Conservation (phyloP, 2,888 invertebrate genomes). For the Emmelina monodactyla region DNA sequence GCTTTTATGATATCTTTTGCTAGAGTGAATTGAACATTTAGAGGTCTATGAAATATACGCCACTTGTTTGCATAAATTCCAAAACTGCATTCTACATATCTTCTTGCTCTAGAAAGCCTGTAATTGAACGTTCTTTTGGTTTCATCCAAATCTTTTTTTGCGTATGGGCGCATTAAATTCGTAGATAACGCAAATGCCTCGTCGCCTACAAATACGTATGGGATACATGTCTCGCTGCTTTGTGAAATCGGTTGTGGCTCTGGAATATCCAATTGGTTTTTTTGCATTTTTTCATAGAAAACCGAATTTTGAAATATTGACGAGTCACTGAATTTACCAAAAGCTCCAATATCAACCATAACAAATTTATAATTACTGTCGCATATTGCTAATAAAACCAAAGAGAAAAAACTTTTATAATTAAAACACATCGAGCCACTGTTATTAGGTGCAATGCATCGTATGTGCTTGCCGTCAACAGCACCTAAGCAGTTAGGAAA, state of each 20-base stretch:
- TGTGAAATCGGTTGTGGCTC: conserved; percentile 11
- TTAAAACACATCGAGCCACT: conserved; percentile 18
- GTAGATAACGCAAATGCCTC: conserved; percentile 7
- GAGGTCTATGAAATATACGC: conserved; percentile 17
- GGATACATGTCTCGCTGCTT: conserved; percentile 6
- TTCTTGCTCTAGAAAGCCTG: conserved; percentile 16
- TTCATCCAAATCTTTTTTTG: conserved; percentile 4
- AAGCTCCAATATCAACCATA: conserved; percentile 17
- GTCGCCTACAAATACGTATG: conserved; percentile 10
- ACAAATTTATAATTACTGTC: conserved; percentile 15
- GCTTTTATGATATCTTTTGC: conserved; percentile 16
- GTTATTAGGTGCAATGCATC: conserved; percentile 14
- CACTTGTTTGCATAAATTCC: conserved; percentile 22
- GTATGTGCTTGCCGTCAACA: conserved; percentile 17
- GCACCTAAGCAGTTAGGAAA: conserved; percentile 17
- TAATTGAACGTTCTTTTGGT: conserved; percentile 13
- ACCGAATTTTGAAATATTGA: conserved; percentile 18
- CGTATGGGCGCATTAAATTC: conserved; percentile 7
- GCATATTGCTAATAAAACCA: conserved; percentile 17
- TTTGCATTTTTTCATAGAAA: conserved; percentile 16
- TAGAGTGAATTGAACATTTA: conserved; percentile 16
- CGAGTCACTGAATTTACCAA: conserved; percentile 19
- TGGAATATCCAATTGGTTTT: conserved; percentile 13
- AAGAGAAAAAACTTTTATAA: conserved; percentile 15
- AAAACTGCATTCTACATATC: conserved; percentile 21